Percentiles rank a stretch among this genome's conserved stretches.
Evolutionary conservation across 2,888 invertebrate genomes (phyloP).

Genomic region (Nesidiocoris tenuis): DNA sequence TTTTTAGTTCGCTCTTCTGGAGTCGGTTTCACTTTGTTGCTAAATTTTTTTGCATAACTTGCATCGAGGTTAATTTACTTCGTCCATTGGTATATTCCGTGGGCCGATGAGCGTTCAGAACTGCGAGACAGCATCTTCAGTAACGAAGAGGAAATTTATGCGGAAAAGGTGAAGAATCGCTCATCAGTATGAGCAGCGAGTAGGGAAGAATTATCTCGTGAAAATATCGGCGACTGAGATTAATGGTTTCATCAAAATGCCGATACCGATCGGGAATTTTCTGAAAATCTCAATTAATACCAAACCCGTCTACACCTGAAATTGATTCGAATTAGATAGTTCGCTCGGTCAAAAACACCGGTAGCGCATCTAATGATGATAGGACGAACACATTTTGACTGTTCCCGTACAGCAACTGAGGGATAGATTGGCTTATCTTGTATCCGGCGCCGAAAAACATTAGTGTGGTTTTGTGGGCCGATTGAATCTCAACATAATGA

Average conservation of each 20-base stretch:
- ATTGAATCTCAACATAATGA: conserved; percentile 11
- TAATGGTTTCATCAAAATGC: background rate
- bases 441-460: background rate
- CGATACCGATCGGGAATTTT: background rate
- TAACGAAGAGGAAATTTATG: too few relatives aligned
- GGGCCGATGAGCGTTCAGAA: too few relatives aligned
- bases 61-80: too few relatives aligned
- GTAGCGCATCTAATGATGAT: background rate
- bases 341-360: background rate
- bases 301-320: background rate
- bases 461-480: background rate
- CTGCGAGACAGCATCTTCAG: too few relatives aligned
- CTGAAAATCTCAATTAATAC: background rate
- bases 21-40: too few relatives aligned
- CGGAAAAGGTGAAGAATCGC: too few relatives aligned
- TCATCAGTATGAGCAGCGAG: background rate
- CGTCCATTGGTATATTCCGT: too few relatives aligned
- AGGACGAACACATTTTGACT: background rate
- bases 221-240: background rate
- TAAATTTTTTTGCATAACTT: too few relatives aligned
- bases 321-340: background rate
- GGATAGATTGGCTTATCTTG: background rate
- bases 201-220: background rate
- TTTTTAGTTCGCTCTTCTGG: too few relatives aligned
- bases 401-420: background rate